Base-by-base conservation (phyloP, 2,888 invertebrate species). In the Tipula vernalis region DNA sequence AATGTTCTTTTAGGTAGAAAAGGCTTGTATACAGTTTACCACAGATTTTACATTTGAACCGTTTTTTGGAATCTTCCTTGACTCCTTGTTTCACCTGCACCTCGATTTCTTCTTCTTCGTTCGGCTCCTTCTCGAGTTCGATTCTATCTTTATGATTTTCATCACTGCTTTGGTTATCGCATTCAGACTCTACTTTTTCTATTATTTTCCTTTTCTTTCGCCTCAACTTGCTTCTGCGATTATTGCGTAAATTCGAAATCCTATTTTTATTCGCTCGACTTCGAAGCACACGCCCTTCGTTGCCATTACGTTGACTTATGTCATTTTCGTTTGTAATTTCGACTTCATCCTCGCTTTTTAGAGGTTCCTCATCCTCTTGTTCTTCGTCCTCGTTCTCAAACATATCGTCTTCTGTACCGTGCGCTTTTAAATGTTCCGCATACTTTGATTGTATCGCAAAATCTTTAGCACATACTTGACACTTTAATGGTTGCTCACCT, bases 401-500 rank as follows among this genome's bases (percentile, higher is more conserved):
- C 2, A 28, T 10, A 10, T 71, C 71, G 8, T 8, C 15, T 57
- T 6, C 13, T 5, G 5, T 13, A 15, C 15, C 41, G 15, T 84
- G 84, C 2, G 1, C n/a, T 84, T 39, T 84, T 39, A 84, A 36
- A 84, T 84, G 84, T 84, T 36, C 41, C 5, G 41, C 2, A 39
- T 84, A 84, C 3, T 84, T 84, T 6, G 39, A 39, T 41, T 84
- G 84, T 39, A 84, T 84, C n/a, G 84, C 84, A 84, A 39, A 84
- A 84, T 39, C 5, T 84, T 84, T 39, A 84, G 5, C n/a, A 41
- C 84, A 84, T 15, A 39, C 84, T 13, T n/a, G 13, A 5, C 84
- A 84, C 15, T 84, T 84, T 39, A 84, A 84, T n/a, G 84, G 84
- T 84, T 84, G 39, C 12, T 84, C 84, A 6, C 84, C 84, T 84